A percentile compares a stretch with the other conserved stretches of the same genome.
These are phyloP conservation scores for Pristionchus fissidentatus DNA, from an alignment of 2,888 invertebrate species.

Conservation along the genomic window DNA sequence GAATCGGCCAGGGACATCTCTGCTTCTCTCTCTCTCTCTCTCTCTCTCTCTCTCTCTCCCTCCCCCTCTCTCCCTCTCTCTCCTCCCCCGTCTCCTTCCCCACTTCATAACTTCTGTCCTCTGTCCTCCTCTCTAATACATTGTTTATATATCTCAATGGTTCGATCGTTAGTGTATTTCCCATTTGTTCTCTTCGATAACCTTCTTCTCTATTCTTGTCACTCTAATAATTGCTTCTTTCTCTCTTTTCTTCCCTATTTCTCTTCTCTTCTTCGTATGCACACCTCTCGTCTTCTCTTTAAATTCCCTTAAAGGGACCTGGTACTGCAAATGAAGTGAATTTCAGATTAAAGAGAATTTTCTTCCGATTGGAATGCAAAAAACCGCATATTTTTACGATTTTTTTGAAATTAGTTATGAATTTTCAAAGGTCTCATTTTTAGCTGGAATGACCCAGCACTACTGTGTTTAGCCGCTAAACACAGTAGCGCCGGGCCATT, in stretches of 20 bases:
- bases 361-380: too few relatives aligned
- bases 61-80: slow-evolving; percentile 6
- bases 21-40: neutral
- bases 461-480: too few relatives aligned
- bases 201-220: neutral
- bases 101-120: neutral
- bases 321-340: too few relatives aligned
- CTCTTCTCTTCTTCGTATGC: neutral
- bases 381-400: neutral
- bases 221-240: neutral
- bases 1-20: slow-evolving; percentile 10
- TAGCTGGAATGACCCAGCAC: too few relatives aligned
- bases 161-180: neutral
- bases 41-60: neutral
- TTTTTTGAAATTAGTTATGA: too few relatives aligned
- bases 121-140: neutral
- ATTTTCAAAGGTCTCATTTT: too few relatives aligned
- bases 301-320: too few relatives aligned
- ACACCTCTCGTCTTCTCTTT: neutral
- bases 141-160: neutral
- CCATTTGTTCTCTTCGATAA: neutral
- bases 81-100: neutral
- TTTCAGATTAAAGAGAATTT: too few relatives aligned
- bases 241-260: neutral
- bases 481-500: too few relatives aligned